phyloP scores from a whole-genome alignment of 2,797 vertebrate species.

The Astyanax mexicanus region DNA sequence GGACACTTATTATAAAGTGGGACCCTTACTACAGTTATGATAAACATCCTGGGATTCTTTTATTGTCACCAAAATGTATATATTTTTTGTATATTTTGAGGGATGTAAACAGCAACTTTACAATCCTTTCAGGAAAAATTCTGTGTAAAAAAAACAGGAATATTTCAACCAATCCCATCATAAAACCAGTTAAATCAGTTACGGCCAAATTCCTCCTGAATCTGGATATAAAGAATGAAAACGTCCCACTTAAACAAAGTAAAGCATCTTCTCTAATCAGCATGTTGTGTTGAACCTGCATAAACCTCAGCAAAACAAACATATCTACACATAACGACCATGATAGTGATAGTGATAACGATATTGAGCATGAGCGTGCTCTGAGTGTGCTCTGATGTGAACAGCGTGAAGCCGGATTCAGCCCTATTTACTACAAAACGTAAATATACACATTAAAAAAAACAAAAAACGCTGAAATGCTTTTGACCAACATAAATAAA shows the following conservation, averaged over 20 bases:
- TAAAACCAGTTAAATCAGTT: not conserved
- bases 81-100: not conserved
- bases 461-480: constrained; percentile 60
- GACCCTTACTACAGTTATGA: too few species aligned
- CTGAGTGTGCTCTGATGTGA: not conserved
- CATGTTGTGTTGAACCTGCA: not conserved
- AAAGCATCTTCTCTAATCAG: not conserved
- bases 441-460: constrained; percentile 57
- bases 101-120: not conserved
- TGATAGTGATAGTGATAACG: too few species aligned
- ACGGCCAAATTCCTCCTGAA: not conserved
- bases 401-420: constrained; percentile 33
- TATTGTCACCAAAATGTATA: not conserved
- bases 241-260: not conserved
- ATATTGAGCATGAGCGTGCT: too few species aligned
- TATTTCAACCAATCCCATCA: not conserved
- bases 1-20: too few species aligned
- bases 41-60: too few species aligned
- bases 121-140: too few species aligned
- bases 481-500: constrained; percentile 76
- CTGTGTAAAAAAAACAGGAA: too few species aligned
- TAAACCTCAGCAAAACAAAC: not conserved
- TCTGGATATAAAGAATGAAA: not conserved
- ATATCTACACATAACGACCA: constrained; percentile 1
- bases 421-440: constrained; percentile 55